Evolutionary conservation across 2,797 vertebrate genomes (phyloP).

Genomic region (Glossophaga mutica): DNA sequence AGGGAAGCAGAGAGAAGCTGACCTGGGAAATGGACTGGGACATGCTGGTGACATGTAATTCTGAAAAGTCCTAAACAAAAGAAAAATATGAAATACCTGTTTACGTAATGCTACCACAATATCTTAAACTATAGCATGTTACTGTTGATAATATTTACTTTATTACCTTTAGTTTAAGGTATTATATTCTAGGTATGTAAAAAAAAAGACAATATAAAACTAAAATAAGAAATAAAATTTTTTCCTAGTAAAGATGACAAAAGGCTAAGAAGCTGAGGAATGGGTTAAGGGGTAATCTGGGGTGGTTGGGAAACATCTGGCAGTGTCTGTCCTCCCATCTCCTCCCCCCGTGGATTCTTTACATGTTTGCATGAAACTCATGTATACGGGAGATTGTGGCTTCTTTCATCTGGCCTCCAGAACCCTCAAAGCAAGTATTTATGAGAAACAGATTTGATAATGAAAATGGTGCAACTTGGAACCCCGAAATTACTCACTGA

Average conservation of each 20-base stretch:
- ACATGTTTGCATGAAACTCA: neutral
- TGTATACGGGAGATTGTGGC: neutral
- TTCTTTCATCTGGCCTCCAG: neutral
- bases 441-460: neutral
- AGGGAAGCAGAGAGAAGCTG: neutral
- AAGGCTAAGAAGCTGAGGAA: neutral
- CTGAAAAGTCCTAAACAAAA: neutral
- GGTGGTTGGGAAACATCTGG: neutral
- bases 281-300: neutral
- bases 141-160: neutral
- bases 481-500: neutral
- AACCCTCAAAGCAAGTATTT: neutral
- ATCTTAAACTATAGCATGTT: neutral
- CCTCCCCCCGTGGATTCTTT: neutral
- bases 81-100: neutral
- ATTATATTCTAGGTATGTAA: neutral
- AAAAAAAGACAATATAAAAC: neutral
- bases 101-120: neutral
- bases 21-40: neutral
- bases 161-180: neutral
- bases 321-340: neutral
- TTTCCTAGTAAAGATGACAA: neutral
- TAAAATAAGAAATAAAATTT: neutral
- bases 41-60: accelerated
- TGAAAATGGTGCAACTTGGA: neutral